Conservation (phyloP, 2,113 vertebrate species). For the Neogale vison region DNA sequence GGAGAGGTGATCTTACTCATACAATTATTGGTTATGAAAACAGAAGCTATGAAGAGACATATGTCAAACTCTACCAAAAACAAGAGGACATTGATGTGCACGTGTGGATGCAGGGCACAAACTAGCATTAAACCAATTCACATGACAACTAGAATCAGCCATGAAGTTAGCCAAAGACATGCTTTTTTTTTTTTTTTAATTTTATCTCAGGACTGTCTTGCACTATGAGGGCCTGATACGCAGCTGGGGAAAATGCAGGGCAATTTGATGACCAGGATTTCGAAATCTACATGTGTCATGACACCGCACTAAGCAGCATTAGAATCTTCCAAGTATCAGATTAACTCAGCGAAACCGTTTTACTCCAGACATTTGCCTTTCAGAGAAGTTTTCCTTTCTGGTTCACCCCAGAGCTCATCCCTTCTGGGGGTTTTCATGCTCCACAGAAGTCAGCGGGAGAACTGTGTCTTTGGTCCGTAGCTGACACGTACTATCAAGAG, state of each 20-base stretch:
- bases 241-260: neutral
- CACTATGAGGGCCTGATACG: neutral
- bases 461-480: neutral
- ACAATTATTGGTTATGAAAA: neutral
- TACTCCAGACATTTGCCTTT: neutral
- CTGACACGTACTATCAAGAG: neutral
- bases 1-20: neutral
- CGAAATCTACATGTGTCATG: fast-evolving
- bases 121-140: neutral
- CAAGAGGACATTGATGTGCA: neutral
- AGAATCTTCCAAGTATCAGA: neutral
- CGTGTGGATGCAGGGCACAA: neutral
- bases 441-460: neutral
- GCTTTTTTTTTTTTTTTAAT: too few species aligned
- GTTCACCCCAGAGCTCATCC: neutral
- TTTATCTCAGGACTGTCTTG: neutral
- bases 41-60: neutral
- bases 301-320: neutral
- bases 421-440: neutral
- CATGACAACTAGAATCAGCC: fast-evolving
- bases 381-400: neutral
- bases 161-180: neutral
- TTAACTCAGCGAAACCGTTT: neutral
- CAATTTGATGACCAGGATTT: neutral
- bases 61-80: neutral